Percentiles rank a stretch among this genome's conserved stretches.
Evolutionary conservation across 2,113 vertebrate species (phyloP).

Genomic region (Sinosuthora webbiana): DNA sequence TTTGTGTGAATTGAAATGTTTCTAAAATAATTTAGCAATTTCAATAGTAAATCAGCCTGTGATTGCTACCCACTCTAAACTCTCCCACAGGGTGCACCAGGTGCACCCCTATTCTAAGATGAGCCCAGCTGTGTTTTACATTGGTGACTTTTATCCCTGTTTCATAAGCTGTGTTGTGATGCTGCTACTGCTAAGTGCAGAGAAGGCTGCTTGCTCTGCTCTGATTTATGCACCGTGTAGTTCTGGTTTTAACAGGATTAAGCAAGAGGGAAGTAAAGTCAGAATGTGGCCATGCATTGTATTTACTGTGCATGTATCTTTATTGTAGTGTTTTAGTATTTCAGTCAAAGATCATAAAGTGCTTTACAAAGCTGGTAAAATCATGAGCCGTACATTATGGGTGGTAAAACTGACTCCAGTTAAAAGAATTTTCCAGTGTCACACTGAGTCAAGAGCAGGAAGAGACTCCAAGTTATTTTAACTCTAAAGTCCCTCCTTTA

Average conservation of each 20-base stretch:
- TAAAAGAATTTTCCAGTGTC: background rate
- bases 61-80: background rate
- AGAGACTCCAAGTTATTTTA: background rate
- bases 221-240: background rate
- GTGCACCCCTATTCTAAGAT: background rate
- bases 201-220: background rate
- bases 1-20: background rate
- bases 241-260: slow-evolving; percentile 1
- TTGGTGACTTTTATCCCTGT: background rate
- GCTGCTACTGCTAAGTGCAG: background rate
- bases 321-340: slow-evolving; percentile 5
- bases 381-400: background rate
- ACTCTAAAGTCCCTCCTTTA: background rate
- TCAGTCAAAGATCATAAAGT: slow-evolving; percentile 34
- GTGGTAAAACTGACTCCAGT: background rate
- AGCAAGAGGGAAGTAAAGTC: slow-evolving; percentile 1
- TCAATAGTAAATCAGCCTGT: background rate
- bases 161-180: background rate
- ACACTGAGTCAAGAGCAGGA: background rate
- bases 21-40: background rate
- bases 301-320: background rate
- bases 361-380: slow-evolving; percentile 17
- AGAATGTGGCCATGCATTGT: background rate
- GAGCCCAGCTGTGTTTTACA: background rate
- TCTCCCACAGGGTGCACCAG: background rate